These are phyloP conservation scores for Poeciliopsis presidionis DNA, from an alignment of 2,797 vertebrate genomes.

Conservation along the genomic window DNA sequence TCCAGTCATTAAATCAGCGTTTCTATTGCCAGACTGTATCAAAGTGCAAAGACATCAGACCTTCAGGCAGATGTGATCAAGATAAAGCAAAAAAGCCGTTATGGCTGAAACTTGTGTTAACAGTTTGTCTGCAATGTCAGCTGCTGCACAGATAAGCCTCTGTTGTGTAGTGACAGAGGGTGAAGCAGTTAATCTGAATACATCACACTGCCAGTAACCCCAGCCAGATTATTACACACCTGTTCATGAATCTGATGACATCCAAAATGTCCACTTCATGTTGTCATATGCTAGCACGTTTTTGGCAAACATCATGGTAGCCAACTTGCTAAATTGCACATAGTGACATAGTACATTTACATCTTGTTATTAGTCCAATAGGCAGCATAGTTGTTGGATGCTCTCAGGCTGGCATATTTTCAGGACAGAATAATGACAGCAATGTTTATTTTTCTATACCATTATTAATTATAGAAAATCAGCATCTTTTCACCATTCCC, in stretches of 20 bases:
- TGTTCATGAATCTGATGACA: constrained; percentile 2
- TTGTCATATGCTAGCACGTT: not conserved
- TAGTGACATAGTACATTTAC: not conserved
- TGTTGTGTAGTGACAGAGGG: constrained; percentile 34
- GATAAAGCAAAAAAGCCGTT: constrained; percentile 27
- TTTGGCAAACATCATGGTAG: not conserved
- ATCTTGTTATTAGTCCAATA: not conserved
- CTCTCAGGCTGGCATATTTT: not conserved
- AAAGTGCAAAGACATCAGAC: constrained; percentile 5
- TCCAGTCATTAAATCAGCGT: not conserved
- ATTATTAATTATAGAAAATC: not conserved
- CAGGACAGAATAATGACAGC: not conserved
- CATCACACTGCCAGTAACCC: constrained; percentile 39
- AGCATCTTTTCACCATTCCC: not conserved
- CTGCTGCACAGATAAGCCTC: constrained; percentile 42
- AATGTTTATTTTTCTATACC: not conserved
- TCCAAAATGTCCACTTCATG: not conserved
- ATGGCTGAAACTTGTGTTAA: constrained; percentile 37
- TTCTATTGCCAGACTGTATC: constrained; percentile 19
- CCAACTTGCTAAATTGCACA: not conserved
- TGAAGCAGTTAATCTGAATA: constrained; percentile 42
- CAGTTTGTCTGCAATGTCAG: constrained; percentile 37
- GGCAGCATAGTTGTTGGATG: not conserved
- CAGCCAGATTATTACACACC: constrained; percentile 3
- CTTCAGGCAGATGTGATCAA: constrained; percentile 18